Base-by-base conservation (phyloP, 2,888 invertebrate genomes). In the Falcaria lacertinaria region DNA sequence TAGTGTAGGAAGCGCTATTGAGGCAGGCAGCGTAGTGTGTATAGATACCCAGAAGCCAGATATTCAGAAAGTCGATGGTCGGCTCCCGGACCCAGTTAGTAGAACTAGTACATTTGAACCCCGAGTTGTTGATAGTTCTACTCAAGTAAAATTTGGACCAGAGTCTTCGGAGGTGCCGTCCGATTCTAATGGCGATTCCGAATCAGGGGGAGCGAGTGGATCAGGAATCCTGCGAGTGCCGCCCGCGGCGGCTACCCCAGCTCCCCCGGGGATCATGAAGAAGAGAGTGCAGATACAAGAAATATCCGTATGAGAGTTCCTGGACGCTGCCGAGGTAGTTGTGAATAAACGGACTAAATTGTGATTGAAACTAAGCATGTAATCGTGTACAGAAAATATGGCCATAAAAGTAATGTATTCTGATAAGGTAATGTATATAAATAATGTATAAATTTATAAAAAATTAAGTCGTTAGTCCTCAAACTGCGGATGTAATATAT, bases 251-350 rank as follows among this genome's bases (percentile, higher is more conserved):
- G 63, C 85, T 25, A 80, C 87, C 11, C 93, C 93, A 4, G 92
- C 91, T 34, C 93, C 94, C 0, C 94, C 94, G 6, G 93, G 94
- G 44, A 93, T 94, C 52, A 93, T 93, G 90, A 96, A 96, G 85
- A 96, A 96, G 84, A 92, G 96, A 80, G 96, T 97, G 66, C 96
- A 96, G 89, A 97, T 97, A 78, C 96, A 96, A 83, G 96, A 97
- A 83, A 97, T 97, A 89, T 96, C 96, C 49, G 96, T 96, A 89
- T 96, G 92, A 93, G 89, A 78, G 70, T 87, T 81, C 57, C 76
- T 84, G 47, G 80, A 82, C 63, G 68, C 75, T 64, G 75, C 75
- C 42, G 86, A 83, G 67, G 73, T 88, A 45, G 84, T 89, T 53
- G 78, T 87, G 50, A 88, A 86, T 48, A 80, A 86, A 71, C 70